These are phyloP conservation scores for Machimus rusticus DNA, from an alignment of 2,888 invertebrate genomes.

Conservation along the genomic window DNA sequence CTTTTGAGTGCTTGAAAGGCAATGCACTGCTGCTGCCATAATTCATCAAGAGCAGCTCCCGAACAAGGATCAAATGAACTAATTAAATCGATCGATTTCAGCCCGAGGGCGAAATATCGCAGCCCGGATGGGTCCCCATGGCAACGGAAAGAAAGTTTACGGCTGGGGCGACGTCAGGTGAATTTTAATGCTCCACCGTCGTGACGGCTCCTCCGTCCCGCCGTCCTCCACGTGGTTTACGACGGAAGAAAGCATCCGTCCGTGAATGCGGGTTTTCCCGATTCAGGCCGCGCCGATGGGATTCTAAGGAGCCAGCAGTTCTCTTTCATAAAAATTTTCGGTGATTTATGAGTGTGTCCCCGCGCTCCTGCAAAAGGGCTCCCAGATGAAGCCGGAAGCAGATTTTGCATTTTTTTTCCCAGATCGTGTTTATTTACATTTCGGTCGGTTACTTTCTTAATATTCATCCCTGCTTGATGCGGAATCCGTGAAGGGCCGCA, in stretches of 20 bases:
- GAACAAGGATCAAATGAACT: not conserved
- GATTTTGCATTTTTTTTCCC: not conserved
- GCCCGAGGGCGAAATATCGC: too few relatives aligned
- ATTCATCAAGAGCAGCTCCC: not conserved
- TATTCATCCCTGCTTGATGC: not conserved
- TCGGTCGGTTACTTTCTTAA: not conserved
- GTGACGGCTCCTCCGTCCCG: not conserved
- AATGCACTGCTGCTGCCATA: not conserved
- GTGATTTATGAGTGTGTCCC: not conserved
- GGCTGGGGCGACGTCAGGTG: not conserved
- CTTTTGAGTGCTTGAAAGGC: not conserved
- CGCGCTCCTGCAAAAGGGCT: not conserved
- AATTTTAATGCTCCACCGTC: not conserved
- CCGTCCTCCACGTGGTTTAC: not conserved
- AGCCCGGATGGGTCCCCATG: not conserved
- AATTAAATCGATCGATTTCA: not conserved
- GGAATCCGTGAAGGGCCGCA: not conserved
- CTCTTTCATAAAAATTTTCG: not conserved
- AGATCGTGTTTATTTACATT: not conserved
- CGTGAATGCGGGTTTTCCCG: not conserved
- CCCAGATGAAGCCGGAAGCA: not conserved
- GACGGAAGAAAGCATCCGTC: not conserved
- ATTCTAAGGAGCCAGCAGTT: not conserved
- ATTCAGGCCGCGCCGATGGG: not conserved
- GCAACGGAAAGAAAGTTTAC: conserved; percentile 1